Evolutionary conservation across 2,113 vertebrate species (phyloP), one percentile per base, ranked within the genome.

Genomic region (Poeciliopsis prolifica): DNA sequence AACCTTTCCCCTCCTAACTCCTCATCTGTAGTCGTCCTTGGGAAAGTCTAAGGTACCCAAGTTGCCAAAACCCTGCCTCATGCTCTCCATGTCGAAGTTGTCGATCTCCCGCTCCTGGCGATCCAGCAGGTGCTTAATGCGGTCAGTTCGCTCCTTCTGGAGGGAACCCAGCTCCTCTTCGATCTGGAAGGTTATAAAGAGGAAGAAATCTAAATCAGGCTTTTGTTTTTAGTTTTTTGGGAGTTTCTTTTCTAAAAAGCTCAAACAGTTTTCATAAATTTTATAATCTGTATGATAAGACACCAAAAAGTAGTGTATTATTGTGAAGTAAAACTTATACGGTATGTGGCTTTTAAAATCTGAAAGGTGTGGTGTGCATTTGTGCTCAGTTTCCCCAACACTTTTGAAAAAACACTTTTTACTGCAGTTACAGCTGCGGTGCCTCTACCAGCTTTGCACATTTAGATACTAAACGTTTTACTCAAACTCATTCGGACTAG

Each of bases 1-100:
- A 54, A 54, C 68, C 40, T 78, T 37, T 67, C 68, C 87, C 61
- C 54, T 3, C 37, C 68, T 74, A 79, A 69, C 91, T 90, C 94
- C 95, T 99, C 97, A 99, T 99, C 97, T 99, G 92, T 97, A 98
- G 95, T 99, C 97, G 88, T 99, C 97, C 95, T 99, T 99, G 92
- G 97, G 96, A 85, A 96, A 97, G 86, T 99, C 98, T 95, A 98
- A 94, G 30, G 95, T 94, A 75, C 96, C 96, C 94, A 98, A 94
- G 95, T 97, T 98, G 72, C 95, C 94, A 75, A 99, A 98, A 92
- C 98, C 98, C 94, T 98, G 96, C 44, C 97, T 94, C 88, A 97
- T 88, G 92, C 97, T 99, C 94, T 99, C 98, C 96, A 97, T 91
- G 95, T 99, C 97, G 87, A 98, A 99, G 87, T 90, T 94, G 85